Evolutionary conservation across 2,797 vertebrate genomes (phyloP).

Genomic region (Sebastes goodei): DNA sequence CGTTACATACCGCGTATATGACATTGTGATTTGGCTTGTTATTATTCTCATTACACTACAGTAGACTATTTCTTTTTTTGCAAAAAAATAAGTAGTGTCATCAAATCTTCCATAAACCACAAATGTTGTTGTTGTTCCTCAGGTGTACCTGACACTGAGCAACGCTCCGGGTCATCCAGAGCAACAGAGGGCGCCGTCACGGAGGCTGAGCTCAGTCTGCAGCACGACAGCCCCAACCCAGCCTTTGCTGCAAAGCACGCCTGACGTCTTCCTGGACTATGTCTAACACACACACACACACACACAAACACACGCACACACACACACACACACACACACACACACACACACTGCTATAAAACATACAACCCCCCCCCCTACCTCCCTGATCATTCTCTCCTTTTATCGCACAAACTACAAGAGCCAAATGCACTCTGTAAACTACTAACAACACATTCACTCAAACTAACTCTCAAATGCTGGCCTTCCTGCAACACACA

Average conservation of each 20-base stretch:
- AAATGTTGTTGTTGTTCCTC: slow-evolving; percentile 6
- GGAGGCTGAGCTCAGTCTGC: slow-evolving; percentile 93
- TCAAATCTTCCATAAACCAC: not conserved
- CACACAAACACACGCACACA: not conserved
- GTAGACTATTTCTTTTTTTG: too few relatives aligned
- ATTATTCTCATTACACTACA: not conserved
- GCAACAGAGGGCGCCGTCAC: slow-evolving; percentile 82
- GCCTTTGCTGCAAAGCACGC: slow-evolving; percentile 86
- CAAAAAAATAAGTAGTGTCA: not conserved
- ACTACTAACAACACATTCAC: slow-evolving; percentile 31
- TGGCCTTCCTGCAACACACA: slow-evolving; percentile 33
- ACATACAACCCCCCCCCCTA: not conserved
- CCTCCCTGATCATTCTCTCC: slow-evolving; percentile 18
- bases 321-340: not conserved
- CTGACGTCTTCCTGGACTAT: slow-evolving; percentile 81
- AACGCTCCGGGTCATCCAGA: slow-evolving; percentile 49
- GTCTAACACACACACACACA: slow-evolving; percentile 30
- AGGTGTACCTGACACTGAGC: slow-evolving; percentile 83
- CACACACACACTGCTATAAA: not conserved
- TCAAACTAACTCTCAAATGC: slow-evolving; percentile 32
- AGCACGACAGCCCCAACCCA: slow-evolving; percentile 94
- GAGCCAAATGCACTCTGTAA: slow-evolving; percentile 17
- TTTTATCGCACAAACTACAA: slow-evolving; percentile 13
- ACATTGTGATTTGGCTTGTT: not conserved
- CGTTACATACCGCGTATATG: not conserved